phyloP scores from a whole-genome alignment of 1,140 invertebrate genomes.

The Popillia japonica region DNA sequence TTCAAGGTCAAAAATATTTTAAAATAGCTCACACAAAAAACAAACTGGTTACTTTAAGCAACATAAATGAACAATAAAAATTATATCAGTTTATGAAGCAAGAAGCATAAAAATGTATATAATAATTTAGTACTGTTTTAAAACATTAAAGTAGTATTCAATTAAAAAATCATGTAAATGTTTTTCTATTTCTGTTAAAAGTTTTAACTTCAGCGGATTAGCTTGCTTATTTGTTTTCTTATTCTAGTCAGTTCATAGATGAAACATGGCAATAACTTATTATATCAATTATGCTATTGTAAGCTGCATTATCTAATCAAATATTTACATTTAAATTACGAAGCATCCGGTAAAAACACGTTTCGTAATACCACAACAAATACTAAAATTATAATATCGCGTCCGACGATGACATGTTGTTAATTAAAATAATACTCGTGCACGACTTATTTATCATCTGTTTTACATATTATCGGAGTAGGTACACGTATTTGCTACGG shows the following conservation, averaged over 20 bases:
- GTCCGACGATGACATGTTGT: neutral
- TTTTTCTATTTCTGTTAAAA: no score
- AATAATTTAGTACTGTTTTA: no score
- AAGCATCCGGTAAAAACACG: neutral
- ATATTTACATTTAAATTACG: neutral
- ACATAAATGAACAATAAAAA: neutral
- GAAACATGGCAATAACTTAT: no score
- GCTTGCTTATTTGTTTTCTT: no score
- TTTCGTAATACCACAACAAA: conserved; percentile 3
- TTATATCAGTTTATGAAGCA: neutral
- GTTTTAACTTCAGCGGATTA: no score
- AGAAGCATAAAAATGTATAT: no score
- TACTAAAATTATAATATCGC: neutral
- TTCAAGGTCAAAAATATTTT: neutral
- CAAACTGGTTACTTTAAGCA: neutral
- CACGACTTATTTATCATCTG: neutral
- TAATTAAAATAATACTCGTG: neutral
- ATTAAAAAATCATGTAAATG: no score
- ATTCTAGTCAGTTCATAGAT: no score
- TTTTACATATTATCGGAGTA: neutral
- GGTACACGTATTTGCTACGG: no score
- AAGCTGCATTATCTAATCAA: neutral
- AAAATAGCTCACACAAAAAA: neutral
- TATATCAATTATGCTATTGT: neutral
- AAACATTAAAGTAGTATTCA: no score